Evolutionary conservation across 2,113 vertebrate species (phyloP), one percentile per base, ranked within the genome.

Genomic region (Meleagris gallopavo): DNA sequence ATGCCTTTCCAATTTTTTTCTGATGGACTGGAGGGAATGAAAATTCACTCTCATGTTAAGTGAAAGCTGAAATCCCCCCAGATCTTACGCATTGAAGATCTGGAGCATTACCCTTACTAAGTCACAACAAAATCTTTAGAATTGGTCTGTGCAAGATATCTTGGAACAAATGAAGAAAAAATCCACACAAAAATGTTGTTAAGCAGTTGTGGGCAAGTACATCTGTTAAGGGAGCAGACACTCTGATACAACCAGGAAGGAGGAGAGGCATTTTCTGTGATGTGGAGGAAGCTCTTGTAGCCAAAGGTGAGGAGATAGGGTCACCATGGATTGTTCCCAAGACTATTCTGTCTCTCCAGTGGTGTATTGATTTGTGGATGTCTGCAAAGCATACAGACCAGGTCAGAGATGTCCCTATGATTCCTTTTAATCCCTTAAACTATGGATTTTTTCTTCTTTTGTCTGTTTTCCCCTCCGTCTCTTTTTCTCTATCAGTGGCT

Each of bases 81-180:
- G 17, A 30, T 84, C 45, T 67, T 83, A 94, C 58, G 57, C 52
- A 52, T 13, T 57, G 79, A 90, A 18, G 70, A 90, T 81, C 52
- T 88, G 80, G 46, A 93, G 41, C n/a, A 94, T 91, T 95, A 91
- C 89, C 75, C 76, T 88, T 69, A 43, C 38, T 83, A 91, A 95
- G 85, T 90, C 6, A 3, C 76, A 90, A 57, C 40, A 69, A 84
- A 72, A 86, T 86, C 88, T 93, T 89, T 66, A 91, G 73, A 72
- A 72, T 65, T 3, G 5, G 24, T 52, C 65, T 2, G 1, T 88
- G 70, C 58, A 93, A 83, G 69, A 52, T 67, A 48, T 78, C 70
- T 93, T 45, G 78, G n/a, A 72, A 30, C 19, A 75, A 85, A 88
- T 65, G 83, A 88, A 88, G 80, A 79, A 94, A 54, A 93, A 93